Evolutionary conservation across 53 echinoderm and acorn worm species (phyloP), one percentile per base, ranked within the genome.

Genomic region (Hippasteria phrygiana): DNA sequence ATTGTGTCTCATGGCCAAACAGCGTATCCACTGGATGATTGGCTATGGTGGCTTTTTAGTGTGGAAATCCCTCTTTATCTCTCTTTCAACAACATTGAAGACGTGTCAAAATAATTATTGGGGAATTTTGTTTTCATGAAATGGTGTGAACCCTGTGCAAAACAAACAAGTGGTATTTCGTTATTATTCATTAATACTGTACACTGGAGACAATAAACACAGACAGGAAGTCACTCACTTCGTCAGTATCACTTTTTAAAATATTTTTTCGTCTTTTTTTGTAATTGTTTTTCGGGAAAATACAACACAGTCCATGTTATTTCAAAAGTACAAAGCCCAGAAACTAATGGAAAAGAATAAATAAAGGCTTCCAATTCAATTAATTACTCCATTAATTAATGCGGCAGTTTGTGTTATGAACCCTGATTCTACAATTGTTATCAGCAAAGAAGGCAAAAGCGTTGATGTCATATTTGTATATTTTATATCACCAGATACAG

Each of bases 261-360:
- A 29, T 17, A 41, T 72, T 41, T 41, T 42, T 16, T 66, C 41
- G 18, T 42, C n/a, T 72, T 34, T 72, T 72, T 40, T 72, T 42
- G 40, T 41, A 40, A 72, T 41, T 41, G 72, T 72, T 72, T 81
- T 65, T 81, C 81, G 81, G 81, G 81, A 81, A 81, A 81, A 81
- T 81, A 81, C 81, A 81, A 81, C 81, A 65, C 64, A 66, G 81
- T 81, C 65, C 42, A 81, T 81, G 43, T 65, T 81, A 42, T 81
- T 81, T 81, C 18, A 63, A 64, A 75, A 81, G 45, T 65, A 81
- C 65, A 81, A 81, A 81, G 81, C 81, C 81, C 81, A 81, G 81
- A 55, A 81, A 81, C 81, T 81, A 65, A 81, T 63, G 62, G 81
- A 63, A 81, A 81, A 64, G 81, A 81, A 81, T 81, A 81, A 81